Conservation (phyloP, 2,113 vertebrate genomes). For the Apeltes quadracus region DNA sequence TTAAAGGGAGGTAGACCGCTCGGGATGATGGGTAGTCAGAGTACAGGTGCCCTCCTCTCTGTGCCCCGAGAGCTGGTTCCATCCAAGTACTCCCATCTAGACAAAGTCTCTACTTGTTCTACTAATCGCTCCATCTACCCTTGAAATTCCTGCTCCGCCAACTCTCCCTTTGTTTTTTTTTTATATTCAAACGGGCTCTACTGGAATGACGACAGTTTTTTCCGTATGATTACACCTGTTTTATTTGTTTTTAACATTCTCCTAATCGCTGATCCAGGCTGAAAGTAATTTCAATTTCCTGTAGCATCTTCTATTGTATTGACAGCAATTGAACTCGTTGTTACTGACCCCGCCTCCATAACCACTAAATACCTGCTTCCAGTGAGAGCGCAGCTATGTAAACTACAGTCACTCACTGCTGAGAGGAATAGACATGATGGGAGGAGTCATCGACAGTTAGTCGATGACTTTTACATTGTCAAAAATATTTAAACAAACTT, state of each 20-base stretch:
- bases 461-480: neutral
- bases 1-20: conserved; percentile 32
- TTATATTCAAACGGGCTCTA: conserved; percentile 34
- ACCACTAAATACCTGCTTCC: neutral
- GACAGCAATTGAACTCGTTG: neutral
- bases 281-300: neutral
- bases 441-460: too few relatives aligned
- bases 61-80: conserved; percentile 43
- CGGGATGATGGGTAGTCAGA: conserved; percentile 40
- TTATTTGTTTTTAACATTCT: conserved; percentile 39
- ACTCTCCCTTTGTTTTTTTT: conserved; percentile 33
- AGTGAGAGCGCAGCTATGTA: neutral
- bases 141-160: conserved; percentile 75
- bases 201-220: conserved; percentile 37
- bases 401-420: too few relatives aligned
- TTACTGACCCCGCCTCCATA: neutral
- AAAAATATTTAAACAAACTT: neutral
- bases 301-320: neutral
- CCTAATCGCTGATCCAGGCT: neutral
- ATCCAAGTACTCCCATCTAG: conserved; percentile 22
- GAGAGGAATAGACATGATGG: too few relatives aligned
- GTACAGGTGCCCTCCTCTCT: conserved; percentile 72
- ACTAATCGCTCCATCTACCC: conserved; percentile 73
- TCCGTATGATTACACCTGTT: conserved; percentile 38
- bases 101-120: conserved; percentile 81